phyloP scores from a whole-genome alignment of 2,113 vertebrate genomes.

The Zingel zingel region DNA sequence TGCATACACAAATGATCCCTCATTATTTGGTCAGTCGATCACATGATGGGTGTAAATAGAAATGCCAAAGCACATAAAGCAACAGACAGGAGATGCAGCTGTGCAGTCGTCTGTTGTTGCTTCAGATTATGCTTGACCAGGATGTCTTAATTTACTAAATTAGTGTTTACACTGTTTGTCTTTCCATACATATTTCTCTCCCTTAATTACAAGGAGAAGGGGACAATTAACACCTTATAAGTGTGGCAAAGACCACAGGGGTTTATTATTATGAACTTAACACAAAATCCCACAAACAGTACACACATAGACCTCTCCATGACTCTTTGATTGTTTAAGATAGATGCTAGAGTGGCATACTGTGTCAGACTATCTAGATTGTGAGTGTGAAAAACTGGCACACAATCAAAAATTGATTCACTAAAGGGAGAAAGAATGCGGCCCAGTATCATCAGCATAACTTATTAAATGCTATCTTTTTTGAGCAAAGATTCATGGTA shows the following conservation, averaged over 20 bases:
- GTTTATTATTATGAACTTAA: slow-evolving; percentile 13
- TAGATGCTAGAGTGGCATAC: neutral
- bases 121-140: slow-evolving; percentile 6
- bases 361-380: neutral
- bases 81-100: slow-evolving; percentile 1
- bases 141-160: neutral
- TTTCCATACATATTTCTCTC: neutral
- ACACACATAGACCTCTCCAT: neutral
- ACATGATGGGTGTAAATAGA: neutral
- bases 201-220: slow-evolving; percentile 3
- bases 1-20: neutral
- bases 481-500: slow-evolving; percentile 33
- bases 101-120: neutral
- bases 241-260: neutral
- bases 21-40: neutral
- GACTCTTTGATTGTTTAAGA: neutral
- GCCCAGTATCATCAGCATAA: slow-evolving; percentile 1
- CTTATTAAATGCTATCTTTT: slow-evolving; percentile 40
- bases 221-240: neutral
- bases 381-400: slow-evolving; percentile 2
- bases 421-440: neutral
- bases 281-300: neutral
- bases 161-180: neutral
- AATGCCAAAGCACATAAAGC: neutral
- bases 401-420: slow-evolving; percentile 23